Base-by-base conservation (phyloP, 2,888 invertebrate genomes). In the Erannis defoliaria region DNA sequence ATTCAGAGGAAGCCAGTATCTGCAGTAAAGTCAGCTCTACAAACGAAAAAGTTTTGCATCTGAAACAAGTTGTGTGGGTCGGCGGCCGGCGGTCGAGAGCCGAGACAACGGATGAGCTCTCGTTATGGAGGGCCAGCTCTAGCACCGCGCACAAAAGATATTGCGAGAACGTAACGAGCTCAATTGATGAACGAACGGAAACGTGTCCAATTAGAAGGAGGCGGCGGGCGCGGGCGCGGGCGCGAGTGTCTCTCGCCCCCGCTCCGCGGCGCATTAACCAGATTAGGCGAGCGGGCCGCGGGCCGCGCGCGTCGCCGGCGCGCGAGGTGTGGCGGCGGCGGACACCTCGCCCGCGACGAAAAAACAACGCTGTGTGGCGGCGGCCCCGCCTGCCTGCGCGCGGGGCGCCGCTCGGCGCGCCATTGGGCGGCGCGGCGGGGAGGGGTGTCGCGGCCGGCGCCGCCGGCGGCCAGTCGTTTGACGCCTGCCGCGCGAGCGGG, bases 201-300 rank as follows among this genome's bases (percentile, higher is more conserved):
- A 92, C 90, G 90, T 90, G 91, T 89, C 90, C 92, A 92, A 92
- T 92, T 91, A 92, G 90, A 88, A 90, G 89, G 85, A 88, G 90
- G 90, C 88, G 89, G 89, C 86, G 81, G 82, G 71, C 70, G 78
- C 81, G 85, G 76, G 74, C 70, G 78, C 81, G 78, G 76, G 74
- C 70, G 78, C 81, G 78, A 71, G 19, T 18, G 81, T 81, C 77
- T 82, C 77, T 43, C 58, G 58, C 58, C 33, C 82, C 80, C 84
- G 84, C 85, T 81, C 83, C 82, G 86, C 87, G 84, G 82, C 85
- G 87, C 80, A 88, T 88, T 90, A 90, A 90, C 89, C 85, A 88
- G 90, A 90, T 80, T 78, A 81, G 90, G 38, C 38, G 89, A 86
- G 86, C 56, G 55, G 82, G 75, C 75, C 70, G 72, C 71, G 75